Base-by-base conservation (phyloP, 2,797 vertebrate species). In the Paratrypauchen microcephalus region DNA sequence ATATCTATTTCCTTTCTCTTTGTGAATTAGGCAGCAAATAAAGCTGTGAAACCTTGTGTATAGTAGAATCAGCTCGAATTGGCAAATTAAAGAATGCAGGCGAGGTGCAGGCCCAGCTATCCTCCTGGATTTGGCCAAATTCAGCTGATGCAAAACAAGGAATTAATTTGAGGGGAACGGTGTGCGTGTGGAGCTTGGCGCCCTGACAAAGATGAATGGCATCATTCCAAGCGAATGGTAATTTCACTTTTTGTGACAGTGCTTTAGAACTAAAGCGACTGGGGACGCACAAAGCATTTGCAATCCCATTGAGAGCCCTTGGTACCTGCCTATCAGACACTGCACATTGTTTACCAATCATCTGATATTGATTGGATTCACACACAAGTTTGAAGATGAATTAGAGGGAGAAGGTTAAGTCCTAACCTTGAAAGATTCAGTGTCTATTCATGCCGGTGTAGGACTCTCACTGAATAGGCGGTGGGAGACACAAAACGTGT, bases 131-230 rank as follows among this genome's bases (percentile, higher is more conserved):
- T 98, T 98, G 95, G 95, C 94, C 93, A 97, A 98, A 98, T 97
- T 98, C 96, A 95, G 94, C 94, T 92, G 93, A 99, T 98, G 97
- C 96, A 99, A 98, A 99, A 97, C 95, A 97, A 98, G 96, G 97
- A 96, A 98, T 98, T 99, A 99, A 98, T 99, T 97, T 96, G 95
- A 94, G 94, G 94, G 95, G 95, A 95, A 94, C 95, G 90, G 93
- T 94, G 94, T 95, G 95, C 94, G 95, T 94, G 95, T 95, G 91
- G 95, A 93, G 95, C 95, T 95, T 95, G 95, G 95, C 91, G 93
- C 94, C 92, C 95, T 99, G 97, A 99, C 97, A 99, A 98, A 98
- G 97, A 99, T 98, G 97, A 98, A 99, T 99, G 96, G 97, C 96
- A 97, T 96, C 95, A 96, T 97, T 98, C 97, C 96, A 97, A 96